A percentile compares a stretch with the other conserved stretches of the same genome.
These are phyloP conservation scores for Bambusicola thoracicus DNA, from an alignment of 2,113 vertebrate genomes.

Conservation along the genomic window DNA sequence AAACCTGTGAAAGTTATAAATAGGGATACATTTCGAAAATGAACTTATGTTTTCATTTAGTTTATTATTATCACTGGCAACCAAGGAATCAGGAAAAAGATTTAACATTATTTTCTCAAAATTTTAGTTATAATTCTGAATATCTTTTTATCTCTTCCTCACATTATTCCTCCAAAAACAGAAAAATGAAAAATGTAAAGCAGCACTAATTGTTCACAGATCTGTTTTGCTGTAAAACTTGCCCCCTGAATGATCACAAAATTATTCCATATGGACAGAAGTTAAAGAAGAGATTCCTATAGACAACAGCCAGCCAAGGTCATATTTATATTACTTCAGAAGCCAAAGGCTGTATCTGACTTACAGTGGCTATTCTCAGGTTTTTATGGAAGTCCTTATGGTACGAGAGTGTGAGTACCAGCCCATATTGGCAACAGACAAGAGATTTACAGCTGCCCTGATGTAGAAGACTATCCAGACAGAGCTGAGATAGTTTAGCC, in stretches of 20 bases:
- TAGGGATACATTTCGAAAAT: neutral
- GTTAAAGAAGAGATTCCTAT: neutral
- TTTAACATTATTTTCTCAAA: neutral
- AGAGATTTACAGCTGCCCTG: neutral
- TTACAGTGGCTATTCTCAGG: neutral
- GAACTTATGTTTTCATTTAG: neutral
- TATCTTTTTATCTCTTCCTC: neutral
- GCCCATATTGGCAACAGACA: neutral
- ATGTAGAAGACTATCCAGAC: neutral
- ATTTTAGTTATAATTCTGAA: neutral
- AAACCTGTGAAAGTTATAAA: neutral
- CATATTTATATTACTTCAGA: neutral
- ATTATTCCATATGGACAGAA: neutral
- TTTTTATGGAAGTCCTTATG: neutral
- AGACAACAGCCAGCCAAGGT: neutral
- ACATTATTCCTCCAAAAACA: neutral
- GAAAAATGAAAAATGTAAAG: neutral
- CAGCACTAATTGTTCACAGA: neutral
- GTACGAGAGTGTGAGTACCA: neutral
- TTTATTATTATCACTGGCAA: neutral
- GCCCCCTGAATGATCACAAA: neutral
- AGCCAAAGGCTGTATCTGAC: neutral
- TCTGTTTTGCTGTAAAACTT: neutral
- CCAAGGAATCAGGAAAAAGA: neutral
- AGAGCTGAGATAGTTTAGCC: neutral